Evolutionary conservation across 2,797 vertebrate species (phyloP).

Genomic region (Stomatorhinus walkeri): DNA sequence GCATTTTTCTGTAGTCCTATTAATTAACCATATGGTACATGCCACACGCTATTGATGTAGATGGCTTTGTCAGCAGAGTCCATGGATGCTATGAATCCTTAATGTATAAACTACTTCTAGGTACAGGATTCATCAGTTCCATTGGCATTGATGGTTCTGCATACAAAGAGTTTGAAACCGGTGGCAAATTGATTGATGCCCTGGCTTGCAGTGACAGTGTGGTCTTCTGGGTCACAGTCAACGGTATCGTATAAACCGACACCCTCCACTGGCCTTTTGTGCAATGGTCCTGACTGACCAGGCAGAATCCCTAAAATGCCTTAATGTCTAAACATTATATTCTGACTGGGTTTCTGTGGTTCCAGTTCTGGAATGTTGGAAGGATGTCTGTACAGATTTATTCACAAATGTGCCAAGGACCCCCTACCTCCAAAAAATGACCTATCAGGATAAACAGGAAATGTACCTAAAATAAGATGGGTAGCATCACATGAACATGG

Average conservation of each 20-base stretch:
- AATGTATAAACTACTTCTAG: constrained; percentile 33
- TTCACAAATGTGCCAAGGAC: background rate
- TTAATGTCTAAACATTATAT: background rate
- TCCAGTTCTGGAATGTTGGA: background rate
- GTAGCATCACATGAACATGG: background rate
- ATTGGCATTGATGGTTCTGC: constrained; percentile 61
- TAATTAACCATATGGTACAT: background rate
- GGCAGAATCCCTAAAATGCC: background rate
- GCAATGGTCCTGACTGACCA: background rate
- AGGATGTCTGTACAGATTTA: background rate
- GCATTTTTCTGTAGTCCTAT: background rate
- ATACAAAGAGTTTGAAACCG: constrained; percentile 60
- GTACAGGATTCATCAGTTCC: constrained; percentile 49
- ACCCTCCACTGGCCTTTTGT: background rate
- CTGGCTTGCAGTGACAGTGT: constrained; percentile 63
- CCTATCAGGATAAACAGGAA: background rate
- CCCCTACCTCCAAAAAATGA: background rate
- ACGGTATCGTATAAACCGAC: constrained; percentile 45
- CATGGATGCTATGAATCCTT: background rate
- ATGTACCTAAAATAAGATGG: background rate
- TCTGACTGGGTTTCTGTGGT: background rate
- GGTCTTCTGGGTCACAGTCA: constrained; percentile 71
- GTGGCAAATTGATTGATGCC: constrained; percentile 54
- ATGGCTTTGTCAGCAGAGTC: background rate
- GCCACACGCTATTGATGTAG: background rate